Conservation (phyloP, 1,140 invertebrate species). For the Thalassaphorura encarpata region DNA sequence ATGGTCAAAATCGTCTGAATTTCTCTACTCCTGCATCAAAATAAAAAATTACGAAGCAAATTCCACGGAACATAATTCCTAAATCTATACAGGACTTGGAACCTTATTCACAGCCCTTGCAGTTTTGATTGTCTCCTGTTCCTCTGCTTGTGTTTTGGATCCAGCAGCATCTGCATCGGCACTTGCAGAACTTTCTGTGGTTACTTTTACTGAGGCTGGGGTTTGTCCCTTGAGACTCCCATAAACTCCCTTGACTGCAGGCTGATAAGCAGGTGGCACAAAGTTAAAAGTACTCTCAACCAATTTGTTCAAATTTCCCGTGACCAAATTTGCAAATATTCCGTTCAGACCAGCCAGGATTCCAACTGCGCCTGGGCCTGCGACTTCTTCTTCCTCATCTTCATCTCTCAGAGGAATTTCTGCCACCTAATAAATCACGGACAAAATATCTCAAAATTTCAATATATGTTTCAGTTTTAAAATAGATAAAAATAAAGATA, state of each 20-base stretch:
- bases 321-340: background rate
- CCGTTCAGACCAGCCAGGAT: background rate
- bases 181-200: background rate
- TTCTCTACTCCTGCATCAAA: too few relatives aligned
- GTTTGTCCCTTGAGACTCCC: background rate
- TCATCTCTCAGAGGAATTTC: too few relatives aligned
- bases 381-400: background rate
- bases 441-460: too few relatives aligned
- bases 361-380: background rate
- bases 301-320: background rate
- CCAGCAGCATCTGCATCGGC: background rate
- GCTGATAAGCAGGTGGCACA: background rate
- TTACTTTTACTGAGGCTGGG: background rate
- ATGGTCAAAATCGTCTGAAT: too few relatives aligned
- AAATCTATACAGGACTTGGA: too few relatives aligned
- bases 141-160: background rate
- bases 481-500: too few relatives aligned
- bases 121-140: background rate
- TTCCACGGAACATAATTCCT: too few relatives aligned
- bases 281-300: slow-evolving; percentile 3
- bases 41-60: too few relatives aligned
- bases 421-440: too few relatives aligned
- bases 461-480: too few relatives aligned
- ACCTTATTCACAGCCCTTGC: background rate
- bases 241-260: background rate